phyloP scores from a whole-genome alignment of 2,888 invertebrate species.

The Lapara coniferarum region DNA sequence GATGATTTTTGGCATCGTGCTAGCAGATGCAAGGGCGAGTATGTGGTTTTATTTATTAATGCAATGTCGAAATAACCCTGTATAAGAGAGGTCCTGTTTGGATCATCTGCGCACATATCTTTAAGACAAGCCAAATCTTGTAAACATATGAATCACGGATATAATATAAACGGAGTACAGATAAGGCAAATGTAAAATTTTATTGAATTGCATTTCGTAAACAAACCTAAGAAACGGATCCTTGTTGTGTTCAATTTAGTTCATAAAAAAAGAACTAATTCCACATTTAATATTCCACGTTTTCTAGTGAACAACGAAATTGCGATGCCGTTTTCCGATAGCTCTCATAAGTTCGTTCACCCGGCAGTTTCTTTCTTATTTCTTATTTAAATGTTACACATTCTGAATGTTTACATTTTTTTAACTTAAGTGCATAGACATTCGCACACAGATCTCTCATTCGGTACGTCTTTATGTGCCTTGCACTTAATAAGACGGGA shows the following conservation, averaged over 20 bases:
- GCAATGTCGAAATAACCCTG: too few species aligned
- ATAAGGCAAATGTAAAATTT: not conserved
- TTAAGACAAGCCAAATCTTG: too few species aligned
- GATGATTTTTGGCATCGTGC: too few species aligned
- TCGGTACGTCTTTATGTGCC: not conserved
- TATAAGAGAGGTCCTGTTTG: too few species aligned
- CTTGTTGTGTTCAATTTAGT: slow-evolving; percentile 24
- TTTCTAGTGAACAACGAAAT: slow-evolving; percentile 32
- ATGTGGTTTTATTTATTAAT: too few species aligned
- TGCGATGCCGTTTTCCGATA: slow-evolving; percentile 47
- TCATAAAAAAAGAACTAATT: slow-evolving; percentile 23
- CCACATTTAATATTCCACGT: slow-evolving; percentile 21
- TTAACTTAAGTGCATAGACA: slow-evolving; percentile 3
- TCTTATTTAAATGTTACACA: slow-evolving; percentile 63
- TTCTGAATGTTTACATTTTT: slow-evolving; percentile 30
- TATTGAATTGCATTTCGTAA: not conserved
- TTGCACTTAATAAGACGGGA: not conserved
- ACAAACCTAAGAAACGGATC: not conserved
- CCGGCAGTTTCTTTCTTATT: slow-evolving; percentile 57
- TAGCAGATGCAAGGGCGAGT: too few species aligned
- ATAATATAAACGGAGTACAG: not conserved
- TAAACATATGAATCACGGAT: not conserved
- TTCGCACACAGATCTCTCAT: not conserved
- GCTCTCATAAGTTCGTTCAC: slow-evolving; percentile 54
- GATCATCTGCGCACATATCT: too few species aligned